Evolutionary conservation across 1,140 invertebrate species (phyloP), one percentile per base, ranked within the genome.

Genomic region (Pteromalus puparum): DNA sequence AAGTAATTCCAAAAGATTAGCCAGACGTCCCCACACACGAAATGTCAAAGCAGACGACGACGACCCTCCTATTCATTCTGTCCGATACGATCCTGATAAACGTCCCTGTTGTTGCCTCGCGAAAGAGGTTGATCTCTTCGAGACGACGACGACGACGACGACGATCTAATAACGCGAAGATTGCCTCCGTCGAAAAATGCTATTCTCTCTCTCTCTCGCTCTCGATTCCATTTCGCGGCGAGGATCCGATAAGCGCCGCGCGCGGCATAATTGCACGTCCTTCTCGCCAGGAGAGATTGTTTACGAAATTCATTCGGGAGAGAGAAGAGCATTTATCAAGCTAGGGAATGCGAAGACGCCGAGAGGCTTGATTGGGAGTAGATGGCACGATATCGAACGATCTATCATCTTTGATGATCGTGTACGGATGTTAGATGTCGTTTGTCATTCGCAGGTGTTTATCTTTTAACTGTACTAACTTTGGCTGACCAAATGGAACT

Each of bases 1-100:
- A 13, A 70, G 67, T 28, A 12, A 28, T 70, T 70, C 12, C 24
- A 7, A 30, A 10, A 30, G 15, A 70, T 70, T 74, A 65, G 18
- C 26, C 15, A 67, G 46, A n/a, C 34, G 7, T 42, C 18, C 42
- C 68, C 21, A 34, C 38, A 18, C 15, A 75, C 68, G 30, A 2
- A 2, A 68, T 48, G 10, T 42, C 38, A 42, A 82, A 76, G 73
- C 38, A 30, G 82, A 21, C 30, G 82, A 30, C 28, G 26, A 73
- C 67, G 9, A 34, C 53, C 72, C 28, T 68, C 24, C 34, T 84
- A 86, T 84, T 83, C 76, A 84, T 84, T 72, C 81, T 65, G 78
- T n/a, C 77, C 61, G 85, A 85, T 85, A 86, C 80, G 76, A 87
- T 87, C 85, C 87, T 87, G 87, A 87, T 83, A 80, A 86, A 87